Conservation (phyloP, 2,888 invertebrate species). For the Tachina lurida region DNA sequence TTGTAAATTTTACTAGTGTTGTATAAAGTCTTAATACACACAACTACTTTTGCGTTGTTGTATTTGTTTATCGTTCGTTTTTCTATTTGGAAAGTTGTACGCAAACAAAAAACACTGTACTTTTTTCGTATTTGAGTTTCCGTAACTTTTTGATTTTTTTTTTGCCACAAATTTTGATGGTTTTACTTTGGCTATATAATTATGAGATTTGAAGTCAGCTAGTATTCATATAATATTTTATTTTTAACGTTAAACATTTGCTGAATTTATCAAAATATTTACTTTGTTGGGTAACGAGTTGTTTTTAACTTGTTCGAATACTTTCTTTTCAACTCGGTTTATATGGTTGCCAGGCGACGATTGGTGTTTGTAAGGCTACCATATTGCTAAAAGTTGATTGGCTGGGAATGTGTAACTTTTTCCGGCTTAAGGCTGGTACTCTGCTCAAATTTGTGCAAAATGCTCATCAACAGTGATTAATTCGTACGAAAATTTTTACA, state of each 20-base stretch:
- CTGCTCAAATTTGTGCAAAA: too few relatives aligned
- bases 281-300: slow-evolving; percentile 68
- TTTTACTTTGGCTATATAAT: background rate
- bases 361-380: too few relatives aligned
- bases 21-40: slow-evolving; percentile 64
- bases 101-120: slow-evolving; percentile 66
- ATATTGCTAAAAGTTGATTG: too few relatives aligned
- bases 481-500: too few relatives aligned
- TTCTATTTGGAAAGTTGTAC: slow-evolving; percentile 61
- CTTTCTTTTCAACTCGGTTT: slow-evolving; percentile 39
- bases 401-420: too few relatives aligned
- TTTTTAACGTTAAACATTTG: slow-evolving; percentile 22
- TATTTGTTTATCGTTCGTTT: slow-evolving; percentile 38
- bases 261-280: slow-evolving; percentile 65
- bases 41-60: slow-evolving; percentile 59
- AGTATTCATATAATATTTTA: background rate
- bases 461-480: too few relatives aligned
- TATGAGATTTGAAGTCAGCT: background rate
- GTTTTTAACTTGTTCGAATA: slow-evolving; percentile 47
- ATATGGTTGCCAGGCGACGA: slow-evolving; percentile 28
- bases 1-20: slow-evolving; percentile 65
- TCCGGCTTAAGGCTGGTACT: too few relatives aligned
- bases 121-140: slow-evolving; percentile 16
- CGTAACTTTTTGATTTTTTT: slow-evolving; percentile 1
- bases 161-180: background rate